Evolutionary conservation across 2,113 vertebrate species (phyloP), one percentile per base, ranked within the genome.

Genomic region (Colius striatus): DNA sequence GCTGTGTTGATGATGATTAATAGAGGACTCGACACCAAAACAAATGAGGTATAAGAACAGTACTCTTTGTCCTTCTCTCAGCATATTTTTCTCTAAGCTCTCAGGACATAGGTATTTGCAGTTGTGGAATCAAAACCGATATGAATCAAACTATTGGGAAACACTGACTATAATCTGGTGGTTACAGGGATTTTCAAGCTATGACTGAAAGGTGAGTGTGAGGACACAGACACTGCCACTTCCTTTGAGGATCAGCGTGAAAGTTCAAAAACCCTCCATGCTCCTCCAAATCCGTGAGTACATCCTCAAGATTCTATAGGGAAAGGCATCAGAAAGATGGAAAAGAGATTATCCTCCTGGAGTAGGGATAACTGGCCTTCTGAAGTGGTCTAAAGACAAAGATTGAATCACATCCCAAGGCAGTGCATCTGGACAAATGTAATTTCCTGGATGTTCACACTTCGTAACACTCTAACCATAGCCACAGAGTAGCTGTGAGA

Each of bases 161-260:
- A 93, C 57, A 60, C 25, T 34, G 14, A 75, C 63, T 47, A 43
- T 19, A 78, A 45, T 72, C 48, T 84, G 53, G 94, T 84, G n/a
- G 67, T 32, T 32, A 81, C 11, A 60, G 45, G 30, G 78, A 76
- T 65, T 79, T 86, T 92, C 68, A 86, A 74, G 60, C 53, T 82
- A 29, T 36, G 45, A 61, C 30, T 90, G 72, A 86, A 78, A 91
- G 12, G 53, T 36, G 5, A 47, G 47, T n/a, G 50, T 68, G 81
- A 92, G 89, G 54, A 79, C 57, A 67, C 20, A 78, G 16, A 4
- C 1, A 0, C 65, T 90, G 16, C 4, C 1, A 0, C 65, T 90
- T 94, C 55, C 78, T 80, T 71, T 60, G 45, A 90, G 88, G 83
- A 85, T 75, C 34, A 86, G 41, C 50, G 85, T 89, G 83, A 96